Evolutionary conservation across 2,113 vertebrate species (phyloP), one percentile per base, ranked within the genome.

Genomic region (Pardalotus punctatus): DNA sequence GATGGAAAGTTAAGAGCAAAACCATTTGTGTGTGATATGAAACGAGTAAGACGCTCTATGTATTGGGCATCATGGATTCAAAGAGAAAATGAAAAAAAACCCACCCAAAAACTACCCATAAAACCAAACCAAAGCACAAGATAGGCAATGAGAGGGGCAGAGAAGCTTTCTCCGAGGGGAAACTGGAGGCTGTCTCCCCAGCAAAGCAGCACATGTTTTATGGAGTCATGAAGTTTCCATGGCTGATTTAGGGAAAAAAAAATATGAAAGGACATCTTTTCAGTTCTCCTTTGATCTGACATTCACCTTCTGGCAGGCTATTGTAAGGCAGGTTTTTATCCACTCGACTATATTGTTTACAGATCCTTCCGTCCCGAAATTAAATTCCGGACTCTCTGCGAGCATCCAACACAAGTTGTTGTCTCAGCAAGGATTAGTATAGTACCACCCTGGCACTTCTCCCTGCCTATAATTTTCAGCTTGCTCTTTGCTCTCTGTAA

Each of bases 211-310:
- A 72, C 80, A 81, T 90, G 72, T 97, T 95, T 97, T 95, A 84
- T 90, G 94, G 83, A 92, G 96, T 94, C 97, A 87, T 86, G 78
- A 95, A 88, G 91, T 95, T 94, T 90, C 65, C 90, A 92, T 95
- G 88, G 78, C 50, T 96, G 93, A 97, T 94, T 96, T 93, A 92
- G 78, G 83, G 0, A 4, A 77, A 93, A 96, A 96, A 91, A 94
- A 79, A 74, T 64, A 84, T 93, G 89, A 96, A 96, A 90, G 76
- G 35, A 65, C 79, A 84, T 93, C 90, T 96, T 88, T 73, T 76
- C 93, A 93, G 31, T 65, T 93, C 91, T 76, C 92, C 82, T 96
- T 95, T 96, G 93, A 96, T 97, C 87, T 96, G 92, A 96, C 97
- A 97, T 88, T 93, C 79, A 93, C 93, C 97, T 88, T 93, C 79